Evolutionary conservation across 92 coral and sea anemone species (phyloP), one percentile per base, ranked within the genome.

Genomic region (Zoanthus sociatus): DNA sequence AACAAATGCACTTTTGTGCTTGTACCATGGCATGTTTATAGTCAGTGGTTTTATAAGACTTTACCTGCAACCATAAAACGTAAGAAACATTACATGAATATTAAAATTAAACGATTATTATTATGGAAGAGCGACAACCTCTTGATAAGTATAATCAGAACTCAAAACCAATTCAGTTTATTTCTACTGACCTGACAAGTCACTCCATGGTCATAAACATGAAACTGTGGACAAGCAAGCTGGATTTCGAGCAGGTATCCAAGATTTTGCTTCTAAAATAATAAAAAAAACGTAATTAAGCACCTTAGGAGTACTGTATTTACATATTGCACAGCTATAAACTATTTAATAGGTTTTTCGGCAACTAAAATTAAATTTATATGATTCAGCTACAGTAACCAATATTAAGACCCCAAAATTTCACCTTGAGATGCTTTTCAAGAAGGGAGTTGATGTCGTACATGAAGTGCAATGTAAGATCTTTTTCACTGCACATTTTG

Each of bases 141-240:
- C 42, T 37, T 37, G 42, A 37, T 37, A 37, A 37, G 42, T 37
- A 37, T 37, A 37, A 37, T 37, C 42, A 37, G 42, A 37, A 37
- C 42, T 37, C 53, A 12, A 7, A 0, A 33, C 77, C 42, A 18
- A 72, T 5, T 6, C 32, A 64, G 71, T 64, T 61, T 37, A 60
- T 45, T 30, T 20, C 4, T 78, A 46, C 66, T 58, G 44, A 92
- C 94, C 92, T 92, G 94, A 83, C 92, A 92, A 20, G 88, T 79
- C 9, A 89, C 89, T 48, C 91, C 91, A 81, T 91, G 94, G 75
- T 78, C 94, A 73, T 88, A 88, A 20, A 87, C 94, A 81, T 92
- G 92, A 67, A 92, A 89, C 87, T 92, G 94, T 18, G 92, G 94
- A 53, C 94, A 92, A 31, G 86, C 94, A 11, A 92, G 87, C 90